Conservation (phyloP, 2,888 invertebrate genomes). For the Brachyopa scutellaris region DNA sequence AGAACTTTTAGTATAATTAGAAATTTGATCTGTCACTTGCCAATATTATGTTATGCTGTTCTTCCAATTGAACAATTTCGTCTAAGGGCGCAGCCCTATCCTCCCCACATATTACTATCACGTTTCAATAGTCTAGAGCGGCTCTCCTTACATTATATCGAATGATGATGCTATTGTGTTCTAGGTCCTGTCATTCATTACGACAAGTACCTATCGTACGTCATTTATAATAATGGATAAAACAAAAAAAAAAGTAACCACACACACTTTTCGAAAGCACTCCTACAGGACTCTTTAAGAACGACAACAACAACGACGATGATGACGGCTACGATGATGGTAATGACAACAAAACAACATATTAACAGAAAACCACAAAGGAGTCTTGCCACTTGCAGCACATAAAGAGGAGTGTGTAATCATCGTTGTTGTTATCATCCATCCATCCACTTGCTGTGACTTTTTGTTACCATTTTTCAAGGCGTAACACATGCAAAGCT, state of each 20-base stretch:
- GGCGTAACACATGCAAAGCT: conserved; percentile 19
- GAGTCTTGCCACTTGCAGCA: conserved; percentile 58
- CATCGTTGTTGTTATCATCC: conserved; percentile 28
- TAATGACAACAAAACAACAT: conserved; percentile 65
- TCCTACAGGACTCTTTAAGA: conserved; percentile 50
- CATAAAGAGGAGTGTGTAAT: conserved; percentile 46
- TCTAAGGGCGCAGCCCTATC: neutral
- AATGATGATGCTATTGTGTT: conserved; percentile 43
- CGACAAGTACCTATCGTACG: conserved; percentile 62
- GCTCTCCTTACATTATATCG: conserved; percentile 19
- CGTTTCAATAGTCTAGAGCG: conserved; percentile 8
- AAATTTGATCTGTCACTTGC: conserved; percentile 56
- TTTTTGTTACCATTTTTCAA: conserved; percentile 19
- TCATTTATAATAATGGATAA: conserved; percentile 55
- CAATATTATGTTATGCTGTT: conserved; percentile 12
- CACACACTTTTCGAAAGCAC: conserved; percentile 6
- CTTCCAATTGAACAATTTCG: neutral
- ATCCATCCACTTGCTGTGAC: conserved; percentile 28
- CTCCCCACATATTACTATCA: conserved; percentile 18
- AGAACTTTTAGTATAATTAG: conserved; percentile 53
- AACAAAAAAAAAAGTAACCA: neutral
- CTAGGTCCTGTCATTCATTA: conserved; percentile 64
- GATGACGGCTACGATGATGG: conserved; percentile 53
- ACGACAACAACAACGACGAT: conserved; percentile 29
- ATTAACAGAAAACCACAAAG: conserved; percentile 56